These are phyloP conservation scores for Clusia tigrina DNA, from an alignment of 2,888 invertebrate genomes.

Conservation along the genomic window DNA sequence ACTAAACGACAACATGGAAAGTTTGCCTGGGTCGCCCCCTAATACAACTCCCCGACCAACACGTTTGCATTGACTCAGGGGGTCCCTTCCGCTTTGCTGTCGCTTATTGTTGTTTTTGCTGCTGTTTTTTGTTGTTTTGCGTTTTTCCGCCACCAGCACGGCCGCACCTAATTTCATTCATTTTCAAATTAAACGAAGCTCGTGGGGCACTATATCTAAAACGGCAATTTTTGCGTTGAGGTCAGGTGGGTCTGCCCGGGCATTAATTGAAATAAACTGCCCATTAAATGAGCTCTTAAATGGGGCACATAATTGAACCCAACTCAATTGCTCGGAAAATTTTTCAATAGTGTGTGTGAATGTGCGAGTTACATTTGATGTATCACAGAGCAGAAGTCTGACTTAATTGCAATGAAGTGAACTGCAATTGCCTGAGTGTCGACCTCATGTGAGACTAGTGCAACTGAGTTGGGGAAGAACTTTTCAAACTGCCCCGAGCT, in stretches of 20 bases:
- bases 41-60: neutral
- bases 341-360: neutral
- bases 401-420: no score
- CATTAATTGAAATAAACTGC: conserved; percentile 22
- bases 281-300: conserved; percentile 2
- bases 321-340: neutral
- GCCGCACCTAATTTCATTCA: conserved; percentile 20
- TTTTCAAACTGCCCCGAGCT: no score
- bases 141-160: neutral
- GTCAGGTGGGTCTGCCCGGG: neutral
- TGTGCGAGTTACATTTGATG: no score
- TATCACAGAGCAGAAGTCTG: no score
- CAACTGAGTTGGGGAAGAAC: no score
- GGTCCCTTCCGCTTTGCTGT: neutral
- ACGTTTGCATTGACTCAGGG: neutral
- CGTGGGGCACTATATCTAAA: neutral
- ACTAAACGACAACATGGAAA: conserved; percentile 16
- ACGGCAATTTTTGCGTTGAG: neutral
- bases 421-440: no score
- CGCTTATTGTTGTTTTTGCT: conserved; percentile 9
- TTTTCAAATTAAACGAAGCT: conserved; percentile 18
- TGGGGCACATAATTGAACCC: neutral
- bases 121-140: neutral
- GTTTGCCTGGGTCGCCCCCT: conserved; percentile 7
- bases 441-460: no score